Evolutionary conservation across 2,797 vertebrate genomes (phyloP).

Genomic region (Champsocephalus esox): DNA sequence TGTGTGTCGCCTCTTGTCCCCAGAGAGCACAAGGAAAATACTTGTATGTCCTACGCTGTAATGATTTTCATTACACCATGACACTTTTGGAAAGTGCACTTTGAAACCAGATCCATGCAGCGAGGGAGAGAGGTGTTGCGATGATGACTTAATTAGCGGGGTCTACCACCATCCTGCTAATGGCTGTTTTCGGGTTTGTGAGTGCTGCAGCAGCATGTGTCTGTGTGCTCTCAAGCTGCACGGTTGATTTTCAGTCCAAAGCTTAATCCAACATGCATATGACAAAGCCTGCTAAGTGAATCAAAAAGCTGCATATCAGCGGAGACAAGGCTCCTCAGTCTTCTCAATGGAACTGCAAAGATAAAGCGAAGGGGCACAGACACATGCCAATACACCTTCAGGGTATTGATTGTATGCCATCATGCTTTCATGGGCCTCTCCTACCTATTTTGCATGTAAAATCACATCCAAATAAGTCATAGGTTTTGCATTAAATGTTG

Average conservation of each 20-base stretch:
- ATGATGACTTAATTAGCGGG: conserved; percentile 69
- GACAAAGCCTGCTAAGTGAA: conserved; percentile 80
- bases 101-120: conserved; percentile 51
- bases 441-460: conserved; percentile 51
- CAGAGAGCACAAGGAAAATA: conserved; percentile 52
- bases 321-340: conserved; percentile 60
- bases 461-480: conserved; percentile 49
- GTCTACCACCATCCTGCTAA: conserved; percentile 50
- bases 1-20: conserved; percentile 41
- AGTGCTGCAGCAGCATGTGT: conserved; percentile 12
- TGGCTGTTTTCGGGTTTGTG: conserved; percentile 56
- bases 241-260: conserved; percentile 60
- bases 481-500: conserved; percentile 26
- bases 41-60: conserved; percentile 26
- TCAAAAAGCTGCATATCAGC: conserved; percentile 72
- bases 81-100: conserved; percentile 49
- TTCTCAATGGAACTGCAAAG: conserved; percentile 57
- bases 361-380: conserved; percentile 57
- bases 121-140: conserved; percentile 49
- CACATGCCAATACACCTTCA: conserved; percentile 52
- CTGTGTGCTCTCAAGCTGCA: conserved; percentile 26
- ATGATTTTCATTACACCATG: conserved; percentile 35
- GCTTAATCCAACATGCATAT: conserved; percentile 72
- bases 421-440: conserved; percentile 51
- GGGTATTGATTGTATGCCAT: conserved; percentile 53